These are phyloP conservation scores for Cosmia pyralina DNA, from an alignment of 2,888 invertebrate genomes.

Conservation along the genomic window DNA sequence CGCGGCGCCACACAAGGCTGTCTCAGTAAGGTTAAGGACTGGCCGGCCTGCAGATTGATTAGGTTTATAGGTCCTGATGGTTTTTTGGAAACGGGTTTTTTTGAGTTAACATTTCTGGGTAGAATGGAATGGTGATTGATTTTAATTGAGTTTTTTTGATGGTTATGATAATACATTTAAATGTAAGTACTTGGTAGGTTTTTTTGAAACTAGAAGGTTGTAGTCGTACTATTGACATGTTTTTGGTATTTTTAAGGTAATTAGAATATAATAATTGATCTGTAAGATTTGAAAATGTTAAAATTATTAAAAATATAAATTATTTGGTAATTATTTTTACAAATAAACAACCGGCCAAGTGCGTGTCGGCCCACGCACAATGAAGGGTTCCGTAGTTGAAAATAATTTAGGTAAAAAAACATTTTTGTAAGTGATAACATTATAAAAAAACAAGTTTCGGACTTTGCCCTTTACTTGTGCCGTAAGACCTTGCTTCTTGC, in stretches of 20 bases:
- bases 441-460: too few species aligned
- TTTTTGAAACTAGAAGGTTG: too few species aligned
- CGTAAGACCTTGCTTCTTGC: too few species aligned
- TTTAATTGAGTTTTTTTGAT: neutral
- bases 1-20: constrained; percentile 84
- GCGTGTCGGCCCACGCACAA: too few species aligned
- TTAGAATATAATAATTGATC: neutral
- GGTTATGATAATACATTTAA: neutral
- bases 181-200: too few species aligned
- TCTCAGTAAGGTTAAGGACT: constrained; percentile 83
- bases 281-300: neutral
- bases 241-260: neutral
- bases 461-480: too few species aligned
- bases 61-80: constrained; percentile 64
- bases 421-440: too few species aligned
- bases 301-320: neutral
- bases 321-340: neutral
- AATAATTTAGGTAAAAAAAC: too few species aligned
- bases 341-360: too few species aligned
- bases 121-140: neutral
- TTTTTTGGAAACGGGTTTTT: constrained; percentile 37
- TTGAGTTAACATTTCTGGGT: constrained; percentile 22
- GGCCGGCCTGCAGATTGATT: constrained; percentile 69
- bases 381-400: too few species aligned
- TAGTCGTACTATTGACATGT: neutral